Base-by-base conservation (phyloP, 2,888 invertebrate species). In the Hemicrepidius hirtus region DNA sequence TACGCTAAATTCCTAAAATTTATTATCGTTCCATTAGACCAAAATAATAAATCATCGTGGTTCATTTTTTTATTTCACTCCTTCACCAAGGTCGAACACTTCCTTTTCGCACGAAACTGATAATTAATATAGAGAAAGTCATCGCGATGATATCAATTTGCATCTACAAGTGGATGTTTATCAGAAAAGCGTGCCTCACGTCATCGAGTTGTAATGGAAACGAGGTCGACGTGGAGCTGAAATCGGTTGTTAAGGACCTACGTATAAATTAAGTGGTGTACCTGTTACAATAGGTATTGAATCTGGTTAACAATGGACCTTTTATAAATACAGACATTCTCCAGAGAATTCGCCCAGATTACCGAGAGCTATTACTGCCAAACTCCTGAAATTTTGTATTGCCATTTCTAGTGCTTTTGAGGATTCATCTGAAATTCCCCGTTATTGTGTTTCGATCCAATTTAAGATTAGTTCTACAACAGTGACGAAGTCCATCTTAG, bases 201-300 rank as follows among this genome's bases (percentile, higher is more conserved):
- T 66, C 57, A 24, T 28, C 50, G 20, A 9, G n/a, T 10, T 20
- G 16, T 46, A 53, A 50, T 53, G 53, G 24, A 53, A 53, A 53
- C 18, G 18, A 18, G 12, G 53, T 10, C n/a, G 57, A 57, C 57
- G 57, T 57, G 37, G n/a, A 21, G 37, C 16, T 12, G 35, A 20
- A 37, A 3, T 32, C 35, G 16, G 3, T 57, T 37, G 57, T 37
- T 18, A 18, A 18, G 37, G 57, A 18, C 16, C 18, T 32, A 18
- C 40, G 59, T 59, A 68, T 68, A 68, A 59, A 68, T 68, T 68
- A 60, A 60, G 68, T 68, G 41, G 71, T 59, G 71, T 66, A 66
- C 60, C 49, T 65, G 59, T 60, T 66, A 62, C 60, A 66, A 71
- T 67, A 28, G 71, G 60, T 66, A 71, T 71, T 66, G 71, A 71